phyloP scores from a whole-genome alignment of 2,888 invertebrate species.

The Octodonta nipae region DNA sequence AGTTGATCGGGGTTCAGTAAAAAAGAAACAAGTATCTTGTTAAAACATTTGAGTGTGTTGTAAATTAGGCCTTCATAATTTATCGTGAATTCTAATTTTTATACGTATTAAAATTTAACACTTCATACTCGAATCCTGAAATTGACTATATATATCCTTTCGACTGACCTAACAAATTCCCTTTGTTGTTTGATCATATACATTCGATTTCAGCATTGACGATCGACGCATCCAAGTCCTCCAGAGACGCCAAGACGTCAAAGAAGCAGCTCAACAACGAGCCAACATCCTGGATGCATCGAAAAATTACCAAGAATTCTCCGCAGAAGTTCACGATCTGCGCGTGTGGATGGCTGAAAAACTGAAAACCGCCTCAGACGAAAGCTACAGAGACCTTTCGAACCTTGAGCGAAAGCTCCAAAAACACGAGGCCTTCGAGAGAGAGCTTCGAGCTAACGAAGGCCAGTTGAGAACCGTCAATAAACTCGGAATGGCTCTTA shows the following conservation, averaged over 20 bases:
- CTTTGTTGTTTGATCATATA: too few species aligned
- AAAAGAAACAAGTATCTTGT: too few species aligned
- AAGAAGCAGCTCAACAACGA: conserved; percentile 59
- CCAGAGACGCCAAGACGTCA: conserved; percentile 58
- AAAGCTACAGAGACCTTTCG: conserved; percentile 78
- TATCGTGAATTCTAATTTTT: too few species aligned
- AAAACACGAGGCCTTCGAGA: conserved; percentile 92
- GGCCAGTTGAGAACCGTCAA: conserved; percentile 78
- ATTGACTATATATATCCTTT: too few species aligned
- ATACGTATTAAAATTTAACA: too few species aligned
- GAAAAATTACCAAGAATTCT: conserved; percentile 82
- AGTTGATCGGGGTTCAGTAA: too few species aligned
- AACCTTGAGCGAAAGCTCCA: conserved; percentile 85
- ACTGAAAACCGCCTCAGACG: conserved; percentile 78
- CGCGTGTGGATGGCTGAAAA: conserved; percentile 86
- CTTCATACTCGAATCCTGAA: too few species aligned
- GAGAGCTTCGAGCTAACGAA: conserved; percentile 88
- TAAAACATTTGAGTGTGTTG: too few species aligned
- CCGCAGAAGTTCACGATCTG: conserved; percentile 82
- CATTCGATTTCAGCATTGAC: conserved; percentile 42
- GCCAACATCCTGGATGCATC: conserved; percentile 67
- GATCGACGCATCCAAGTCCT: conserved; percentile 63
- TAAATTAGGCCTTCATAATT: too few species aligned
- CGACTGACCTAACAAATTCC: too few species aligned
- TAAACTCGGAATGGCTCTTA: conserved; percentile 61